Evolutionary conservation across 2,888 invertebrate genomes (phyloP).

Genomic region (Lasioglossum zephyrum): DNA sequence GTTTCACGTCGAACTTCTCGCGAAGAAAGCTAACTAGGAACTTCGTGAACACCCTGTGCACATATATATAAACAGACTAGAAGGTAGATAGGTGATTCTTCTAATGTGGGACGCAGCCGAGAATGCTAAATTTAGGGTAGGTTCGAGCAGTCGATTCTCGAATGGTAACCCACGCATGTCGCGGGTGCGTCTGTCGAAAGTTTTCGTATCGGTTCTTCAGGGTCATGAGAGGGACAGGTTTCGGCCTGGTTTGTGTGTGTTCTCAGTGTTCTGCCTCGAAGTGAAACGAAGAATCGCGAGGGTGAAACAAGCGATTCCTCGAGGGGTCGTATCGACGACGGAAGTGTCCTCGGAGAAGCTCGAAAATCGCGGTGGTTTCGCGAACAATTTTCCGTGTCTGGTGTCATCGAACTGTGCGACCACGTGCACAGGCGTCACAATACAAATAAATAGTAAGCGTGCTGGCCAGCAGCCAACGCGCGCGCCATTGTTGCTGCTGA

Average conservation of each 20-base stretch:
- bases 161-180: slow-evolving; percentile 68
- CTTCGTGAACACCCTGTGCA: slow-evolving; percentile 1
- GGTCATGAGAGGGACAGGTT: neutral
- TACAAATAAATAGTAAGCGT: slow-evolving; percentile 67
- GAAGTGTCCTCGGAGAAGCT: neutral
- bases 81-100: slow-evolving; percentile 58
- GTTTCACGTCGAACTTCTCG: neutral
- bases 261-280: neutral
- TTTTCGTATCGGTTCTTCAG: slow-evolving; percentile 18
- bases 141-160: slow-evolving; percentile 75
- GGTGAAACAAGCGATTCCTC: neutral
- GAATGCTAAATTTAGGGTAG: slow-evolving; percentile 79
- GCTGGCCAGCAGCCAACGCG: slow-evolving; percentile 60
- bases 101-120: slow-evolving; percentile 77
- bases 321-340: neutral
- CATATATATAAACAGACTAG: slow-evolving; percentile 19
- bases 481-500: slow-evolving; percentile 60
- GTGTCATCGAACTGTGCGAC: slow-evolving; percentile 61
- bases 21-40: neutral
- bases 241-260: neutral
- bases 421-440: slow-evolving; percentile 62
- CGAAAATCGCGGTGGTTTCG: slow-evolving; percentile 30
- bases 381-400: slow-evolving; percentile 58
- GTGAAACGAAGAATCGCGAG: neutral
- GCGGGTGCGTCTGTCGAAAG: slow-evolving; percentile 55